These are phyloP conservation scores for Myotis daubentonii DNA, from an alignment of 2,797 vertebrate genomes.

Conservation along the genomic window DNA sequence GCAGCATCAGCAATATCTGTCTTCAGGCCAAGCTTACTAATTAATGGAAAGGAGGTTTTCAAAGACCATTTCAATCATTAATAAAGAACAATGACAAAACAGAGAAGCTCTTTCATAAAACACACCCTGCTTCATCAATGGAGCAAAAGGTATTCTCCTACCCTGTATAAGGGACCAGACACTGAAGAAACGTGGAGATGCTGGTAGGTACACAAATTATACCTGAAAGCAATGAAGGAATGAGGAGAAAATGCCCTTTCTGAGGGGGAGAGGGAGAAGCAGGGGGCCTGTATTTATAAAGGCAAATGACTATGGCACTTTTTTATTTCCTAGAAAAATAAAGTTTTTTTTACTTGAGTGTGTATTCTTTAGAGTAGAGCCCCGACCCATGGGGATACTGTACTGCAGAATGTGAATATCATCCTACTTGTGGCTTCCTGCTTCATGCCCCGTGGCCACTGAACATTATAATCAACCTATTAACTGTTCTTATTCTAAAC, in stretches of 20 bases:
- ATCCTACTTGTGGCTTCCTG: neutral
- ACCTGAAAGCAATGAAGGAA: neutral
- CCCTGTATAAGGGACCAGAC: neutral
- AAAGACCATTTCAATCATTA: neutral
- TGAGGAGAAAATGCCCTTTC: neutral
- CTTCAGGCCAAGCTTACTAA: neutral
- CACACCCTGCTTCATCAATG: neutral
- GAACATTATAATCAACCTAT: neutral
- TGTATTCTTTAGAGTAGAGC: neutral
- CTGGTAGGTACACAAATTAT: neutral
- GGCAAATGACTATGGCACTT: neutral
- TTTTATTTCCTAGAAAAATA: conserved; percentile 19
- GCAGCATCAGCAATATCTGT: neutral
- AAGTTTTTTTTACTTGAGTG: neutral
- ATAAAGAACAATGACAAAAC: neutral
- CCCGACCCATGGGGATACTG: neutral
- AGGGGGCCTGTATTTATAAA: neutral
- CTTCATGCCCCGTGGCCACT: neutral
- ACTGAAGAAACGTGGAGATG: neutral
- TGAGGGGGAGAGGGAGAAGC: neutral
- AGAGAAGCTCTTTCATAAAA: neutral
- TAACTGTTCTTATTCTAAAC: conserved; percentile 3
- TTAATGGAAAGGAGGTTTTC: neutral
- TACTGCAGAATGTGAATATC: neutral
- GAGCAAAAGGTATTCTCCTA: neutral